Evolutionary conservation across 2,797 vertebrate species (phyloP), one percentile per base, ranked within the genome.

Genomic region (Rhinoraja longicauda): DNA sequence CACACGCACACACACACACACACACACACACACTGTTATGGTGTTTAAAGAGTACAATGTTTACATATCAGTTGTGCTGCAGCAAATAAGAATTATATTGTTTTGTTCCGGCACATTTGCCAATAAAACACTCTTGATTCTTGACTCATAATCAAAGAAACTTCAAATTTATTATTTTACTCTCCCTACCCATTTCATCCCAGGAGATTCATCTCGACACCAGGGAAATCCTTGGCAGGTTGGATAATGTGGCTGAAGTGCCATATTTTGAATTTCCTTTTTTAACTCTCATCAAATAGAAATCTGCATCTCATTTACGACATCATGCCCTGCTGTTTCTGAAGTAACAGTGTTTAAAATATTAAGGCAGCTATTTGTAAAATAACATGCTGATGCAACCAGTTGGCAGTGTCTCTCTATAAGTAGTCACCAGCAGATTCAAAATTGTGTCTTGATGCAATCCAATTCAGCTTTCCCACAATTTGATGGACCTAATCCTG

Each of bases 401-500:
- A 26, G 29, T 84, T 59, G 13, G 26, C 12, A 59, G 17, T n/a
- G 24, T 53, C 12, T n/a, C 53, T 57, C 19, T 10, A 4, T 84
- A 59, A 84, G 9, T 57, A 59, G 53, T 24, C 53, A 10, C 3
- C 10, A n/a, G 59, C 59, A 64, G 26, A 7, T 88, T 59, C 15
- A 64, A 13, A 64, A 64, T 64, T 88, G 59, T 64, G 59, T n/a
- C 21, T 81, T 59, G 81, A 82, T 53, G 26, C 82, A 86, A n/a
- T 86, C 26, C 64, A 92, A 94, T 94, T 94, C 94, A 93, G 78
- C 45, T 93, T 93, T 82, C 93, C 72, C 29, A 1, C 76, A 70
- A 0, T 93, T 82, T 57, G 93, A 93, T 64, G 94, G 94, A 94
- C 24, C 94, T 94, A 94, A 94, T 93, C 53, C 19, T 93, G 93